phyloP scores from a whole-genome alignment of 2,888 invertebrate genomes.

The Leistus spinibarbis region DNA sequence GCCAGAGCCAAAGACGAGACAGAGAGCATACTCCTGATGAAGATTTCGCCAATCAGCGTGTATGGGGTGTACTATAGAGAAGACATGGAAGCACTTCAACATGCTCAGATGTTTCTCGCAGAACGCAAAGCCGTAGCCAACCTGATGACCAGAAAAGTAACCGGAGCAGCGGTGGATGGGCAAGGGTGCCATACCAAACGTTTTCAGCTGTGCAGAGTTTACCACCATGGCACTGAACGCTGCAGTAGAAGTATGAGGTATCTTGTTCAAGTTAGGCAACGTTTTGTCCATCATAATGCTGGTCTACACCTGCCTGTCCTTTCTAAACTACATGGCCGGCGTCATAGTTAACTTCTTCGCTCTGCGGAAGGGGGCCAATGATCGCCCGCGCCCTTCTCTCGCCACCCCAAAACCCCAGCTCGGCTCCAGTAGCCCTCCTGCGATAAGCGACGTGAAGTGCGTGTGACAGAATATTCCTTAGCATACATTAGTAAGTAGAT shows the following conservation, averaged over 20 bases:
- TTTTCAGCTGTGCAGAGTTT: not conserved
- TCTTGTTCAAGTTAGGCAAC: not conserved
- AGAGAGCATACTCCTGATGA: not conserved
- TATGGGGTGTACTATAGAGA: not conserved
- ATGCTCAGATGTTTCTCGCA: not conserved
- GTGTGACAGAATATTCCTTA: no score
- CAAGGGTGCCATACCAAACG: not conserved
- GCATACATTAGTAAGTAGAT: no score
- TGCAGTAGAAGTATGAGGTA: slow-evolving; percentile 7
- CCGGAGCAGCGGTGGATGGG: not conserved
- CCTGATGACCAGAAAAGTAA: not conserved
- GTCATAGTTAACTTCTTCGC: not conserved
- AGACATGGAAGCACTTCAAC: slow-evolving; percentile 2
- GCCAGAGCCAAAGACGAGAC: not conserved
- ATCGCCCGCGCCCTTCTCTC: not conserved
- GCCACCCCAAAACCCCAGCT: no score
- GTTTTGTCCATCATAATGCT: not conserved
- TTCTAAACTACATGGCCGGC: not conserved
- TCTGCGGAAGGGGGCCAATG: not conserved
- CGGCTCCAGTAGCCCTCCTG: no score
- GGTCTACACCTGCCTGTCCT: not conserved
- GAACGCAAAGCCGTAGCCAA: not conserved
- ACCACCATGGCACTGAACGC: not conserved
- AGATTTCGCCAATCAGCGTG: slow-evolving; percentile 13
- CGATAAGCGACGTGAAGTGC: no score